Evolutionary conservation across 1,140 invertebrate genomes (phyloP), one percentile per base, ranked within the genome.

Genomic region (Drosophila oshimai): DNA sequence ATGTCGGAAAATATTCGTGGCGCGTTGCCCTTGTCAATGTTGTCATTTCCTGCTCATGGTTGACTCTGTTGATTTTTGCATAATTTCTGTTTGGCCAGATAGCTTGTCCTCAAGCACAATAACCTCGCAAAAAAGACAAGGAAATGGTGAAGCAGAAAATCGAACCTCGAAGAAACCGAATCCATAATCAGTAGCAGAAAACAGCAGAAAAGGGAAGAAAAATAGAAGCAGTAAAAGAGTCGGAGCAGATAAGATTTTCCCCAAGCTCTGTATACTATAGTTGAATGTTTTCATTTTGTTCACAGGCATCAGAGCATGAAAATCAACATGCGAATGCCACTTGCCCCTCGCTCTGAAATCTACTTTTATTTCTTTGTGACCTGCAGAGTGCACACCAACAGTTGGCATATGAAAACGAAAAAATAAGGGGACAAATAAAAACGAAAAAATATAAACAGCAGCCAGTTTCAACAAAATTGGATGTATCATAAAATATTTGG

Each of bases 221-320:
- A 18, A 17, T 34, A 46, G 15, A 31, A 55, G 61, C 42, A 45
- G 31, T 28, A 53, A 37, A 41, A 34, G n/a, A 54, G 31, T 22
- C 31, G 39, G 18, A 36, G 60, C 51, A 75, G 75, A 84, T 84
- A 84, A 86, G 81, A 76, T 80, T 75, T 75, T 51, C 54, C 51
- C 31, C 45, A 57, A 78, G 58, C 60, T 83, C 51, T 69, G 55
- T 41, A 31, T 31, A 70, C 55, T 41, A 31, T 31, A 70, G 47
- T 55, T 67, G 67, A 86, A 84, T 84, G 80, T 80, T 84, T 84
- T 79, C 80, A 84, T 84, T 84, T 87, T 84, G 80, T 84, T 86
- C 55, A 61, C 61, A 87, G 51, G 81, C 81, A 87, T 41, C 81
- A 67, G 60, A 81, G 76, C 81, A 88, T 87, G 55, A 77, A 87